These are phyloP conservation scores for Cataglyphis cursor DNA, from an alignment of 2,888 invertebrate genomes.

Conservation along the genomic window DNA sequence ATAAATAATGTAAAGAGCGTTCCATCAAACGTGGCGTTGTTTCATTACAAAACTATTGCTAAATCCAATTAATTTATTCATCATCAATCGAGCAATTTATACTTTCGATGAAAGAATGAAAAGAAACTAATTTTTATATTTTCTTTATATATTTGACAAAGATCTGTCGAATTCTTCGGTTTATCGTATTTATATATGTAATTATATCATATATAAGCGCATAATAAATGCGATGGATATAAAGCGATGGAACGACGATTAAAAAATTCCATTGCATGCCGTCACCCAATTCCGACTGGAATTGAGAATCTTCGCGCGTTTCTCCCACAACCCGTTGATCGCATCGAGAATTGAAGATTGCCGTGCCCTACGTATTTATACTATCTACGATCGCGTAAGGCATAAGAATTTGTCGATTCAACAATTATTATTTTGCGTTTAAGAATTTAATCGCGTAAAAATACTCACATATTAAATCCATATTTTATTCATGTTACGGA, in stretches of 20 bases:
- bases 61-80: not conserved
- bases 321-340: slow-evolving; percentile 41
- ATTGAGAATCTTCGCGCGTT: slow-evolving; percentile 61
- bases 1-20: not conserved
- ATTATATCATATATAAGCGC: slow-evolving; percentile 8
- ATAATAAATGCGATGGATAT: slow-evolving; percentile 60
- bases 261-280: slow-evolving; percentile 82
- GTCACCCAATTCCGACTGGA: slow-evolving; percentile 32
- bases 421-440: not conserved
- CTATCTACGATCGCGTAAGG: slow-evolving; percentile 41
- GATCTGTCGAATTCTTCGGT: slow-evolving; percentile 3
- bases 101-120: not conserved
- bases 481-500: not conserved
- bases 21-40: not conserved
- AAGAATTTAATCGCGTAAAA: not conserved
- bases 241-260: slow-evolving; percentile 83
- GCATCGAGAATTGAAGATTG: slow-evolving; percentile 46
- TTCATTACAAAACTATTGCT: not conserved
- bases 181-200: not conserved
- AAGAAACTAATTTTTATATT: not conserved
- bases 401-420: slow-evolving; percentile 52
- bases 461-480: not conserved
- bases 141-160: not conserved
- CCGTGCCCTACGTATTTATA: slow-evolving; percentile 34
- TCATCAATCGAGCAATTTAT: not conserved